Evolutionary conservation across 2,113 vertebrate genomes (phyloP).

Genomic region (Carettochelys insculpta): DNA sequence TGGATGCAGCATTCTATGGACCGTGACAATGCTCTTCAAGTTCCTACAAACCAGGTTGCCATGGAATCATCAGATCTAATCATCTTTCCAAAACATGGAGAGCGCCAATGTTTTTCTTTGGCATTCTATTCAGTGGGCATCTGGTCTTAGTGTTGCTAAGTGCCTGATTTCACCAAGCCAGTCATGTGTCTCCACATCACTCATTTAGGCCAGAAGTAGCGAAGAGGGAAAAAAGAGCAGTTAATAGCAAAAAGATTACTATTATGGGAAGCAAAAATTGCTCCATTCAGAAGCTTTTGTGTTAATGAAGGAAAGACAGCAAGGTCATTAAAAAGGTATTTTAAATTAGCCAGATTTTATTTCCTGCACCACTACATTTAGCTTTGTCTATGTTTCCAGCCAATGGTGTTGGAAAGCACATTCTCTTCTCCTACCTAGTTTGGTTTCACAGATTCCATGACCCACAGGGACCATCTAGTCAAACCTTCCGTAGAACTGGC

Average conservation of each 20-base stretch:
- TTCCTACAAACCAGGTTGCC: slow-evolving; percentile 57
- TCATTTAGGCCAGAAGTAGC: slow-evolving; percentile 62
- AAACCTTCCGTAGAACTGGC: not conserved
- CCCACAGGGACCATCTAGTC: not conserved
- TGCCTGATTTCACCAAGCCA: slow-evolving; percentile 71
- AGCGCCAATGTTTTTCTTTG: slow-evolving; percentile 66
- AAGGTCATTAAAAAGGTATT: slow-evolving; percentile 50
- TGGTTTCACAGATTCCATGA: rapidly evolving
- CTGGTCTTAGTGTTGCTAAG: slow-evolving; percentile 76
- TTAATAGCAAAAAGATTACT: slow-evolving; percentile 60
- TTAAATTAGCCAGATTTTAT: slow-evolving; percentile 60
- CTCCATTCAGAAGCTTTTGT: slow-evolving; percentile 34
- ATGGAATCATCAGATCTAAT: slow-evolving; percentile 34
- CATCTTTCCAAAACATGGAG: slow-evolving; percentile 59
- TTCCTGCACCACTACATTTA: slow-evolving; percentile 12
- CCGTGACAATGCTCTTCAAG: slow-evolving; percentile 12
- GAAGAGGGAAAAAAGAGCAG: slow-evolving; percentile 4
- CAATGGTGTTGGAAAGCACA: slow-evolving; percentile 29
- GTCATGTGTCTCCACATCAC: slow-evolving; percentile 65
- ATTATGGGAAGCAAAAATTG: slow-evolving; percentile 32
- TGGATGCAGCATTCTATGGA: slow-evolving; percentile 5
- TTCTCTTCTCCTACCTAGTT: slow-evolving; percentile 13
- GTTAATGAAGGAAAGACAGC: slow-evolving; percentile 13
- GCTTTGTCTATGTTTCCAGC: not conserved
- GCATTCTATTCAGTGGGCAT: slow-evolving; percentile 72